A percentile compares a stretch with the other conserved stretches of the same genome.
These are phyloP conservation scores for Pentalonia nigronervosa DNA, from an alignment of 1,140 invertebrate species.

Conservation along the genomic window DNA sequence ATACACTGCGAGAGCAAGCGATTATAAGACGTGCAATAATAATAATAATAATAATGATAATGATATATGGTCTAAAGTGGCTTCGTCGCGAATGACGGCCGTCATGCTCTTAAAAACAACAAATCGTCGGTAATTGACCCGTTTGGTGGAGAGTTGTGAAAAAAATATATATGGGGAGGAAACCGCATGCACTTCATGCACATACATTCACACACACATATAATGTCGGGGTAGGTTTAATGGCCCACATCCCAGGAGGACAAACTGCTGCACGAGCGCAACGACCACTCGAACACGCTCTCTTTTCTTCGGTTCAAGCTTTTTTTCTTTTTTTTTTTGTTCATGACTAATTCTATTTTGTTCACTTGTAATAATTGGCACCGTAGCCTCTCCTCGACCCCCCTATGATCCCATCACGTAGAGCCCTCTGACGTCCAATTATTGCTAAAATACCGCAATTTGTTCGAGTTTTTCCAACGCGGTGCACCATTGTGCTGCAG, in stretches of 20 bases:
- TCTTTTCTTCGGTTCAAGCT: background rate
- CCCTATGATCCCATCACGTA: background rate
- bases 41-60: background rate
- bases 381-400: background rate
- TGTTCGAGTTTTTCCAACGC: background rate
- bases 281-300: slow-evolving; percentile 52
- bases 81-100: background rate
- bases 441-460: slow-evolving; percentile 39
- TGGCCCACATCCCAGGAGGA: slow-evolving; percentile 55
- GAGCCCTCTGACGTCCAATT: slow-evolving; percentile 28
- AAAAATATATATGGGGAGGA: background rate
- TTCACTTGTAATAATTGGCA: slow-evolving; percentile 54
- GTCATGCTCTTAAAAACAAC: slow-evolving; percentile 1
- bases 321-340: slow-evolving; percentile 16
- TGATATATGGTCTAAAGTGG: background rate
- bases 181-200: slow-evolving; percentile 6
- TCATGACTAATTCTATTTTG: slow-evolving; percentile 7
- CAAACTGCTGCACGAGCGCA: background rate
- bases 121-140: slow-evolving; percentile 54
- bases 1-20: background rate
- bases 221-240: slow-evolving; percentile 41
- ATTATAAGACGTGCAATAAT: background rate
- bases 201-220: background rate
- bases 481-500: background rate
- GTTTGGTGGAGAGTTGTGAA: slow-evolving; percentile 4